phyloP scores from a whole-genome alignment of 2,797 vertebrate species.

The Perodicticus potto region DNA sequence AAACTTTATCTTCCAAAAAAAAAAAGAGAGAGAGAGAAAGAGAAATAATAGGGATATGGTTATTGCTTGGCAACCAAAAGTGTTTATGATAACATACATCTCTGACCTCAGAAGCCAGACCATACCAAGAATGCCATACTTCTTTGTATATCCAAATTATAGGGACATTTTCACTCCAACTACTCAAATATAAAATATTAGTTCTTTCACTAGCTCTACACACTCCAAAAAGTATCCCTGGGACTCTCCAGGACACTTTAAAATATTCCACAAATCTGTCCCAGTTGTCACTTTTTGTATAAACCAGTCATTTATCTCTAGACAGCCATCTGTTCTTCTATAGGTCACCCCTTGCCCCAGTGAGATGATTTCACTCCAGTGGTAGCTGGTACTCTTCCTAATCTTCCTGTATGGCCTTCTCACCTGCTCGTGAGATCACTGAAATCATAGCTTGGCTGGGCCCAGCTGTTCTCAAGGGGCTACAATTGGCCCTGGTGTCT shows the following conservation, averaged over 20 bases:
- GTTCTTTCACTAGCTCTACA: background rate
- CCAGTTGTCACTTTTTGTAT: slow-evolving; percentile 38
- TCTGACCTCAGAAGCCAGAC: slow-evolving; percentile 13
- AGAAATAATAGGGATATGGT: background rate
- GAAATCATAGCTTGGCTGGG: background rate
- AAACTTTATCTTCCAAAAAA: background rate
- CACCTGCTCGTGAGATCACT: slow-evolving; percentile 62
- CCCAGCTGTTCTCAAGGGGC: background rate
- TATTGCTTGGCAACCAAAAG: slow-evolving; percentile 61
- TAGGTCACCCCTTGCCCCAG: slow-evolving; percentile 30
- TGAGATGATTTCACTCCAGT: slow-evolving; percentile 38
- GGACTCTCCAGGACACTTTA: slow-evolving; percentile 7
- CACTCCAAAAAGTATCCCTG: background rate
- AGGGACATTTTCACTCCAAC: background rate
- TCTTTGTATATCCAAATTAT: slow-evolving; percentile 12
- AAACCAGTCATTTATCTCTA: slow-evolving; percentile 7
- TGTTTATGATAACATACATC: slow-evolving; percentile 69
- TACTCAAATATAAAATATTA: background rate
- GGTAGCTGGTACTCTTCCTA: slow-evolving; percentile 6
- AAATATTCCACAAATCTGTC: slow-evolving; percentile 13
- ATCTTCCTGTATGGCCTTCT: background rate
- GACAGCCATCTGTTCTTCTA: slow-evolving; percentile 18
- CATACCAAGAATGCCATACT: background rate
- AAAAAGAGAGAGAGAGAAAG: background rate
- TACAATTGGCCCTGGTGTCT: no score